Conservation (phyloP, 2,113 vertebrate genomes). For the Hypanus sabinus region DNA sequence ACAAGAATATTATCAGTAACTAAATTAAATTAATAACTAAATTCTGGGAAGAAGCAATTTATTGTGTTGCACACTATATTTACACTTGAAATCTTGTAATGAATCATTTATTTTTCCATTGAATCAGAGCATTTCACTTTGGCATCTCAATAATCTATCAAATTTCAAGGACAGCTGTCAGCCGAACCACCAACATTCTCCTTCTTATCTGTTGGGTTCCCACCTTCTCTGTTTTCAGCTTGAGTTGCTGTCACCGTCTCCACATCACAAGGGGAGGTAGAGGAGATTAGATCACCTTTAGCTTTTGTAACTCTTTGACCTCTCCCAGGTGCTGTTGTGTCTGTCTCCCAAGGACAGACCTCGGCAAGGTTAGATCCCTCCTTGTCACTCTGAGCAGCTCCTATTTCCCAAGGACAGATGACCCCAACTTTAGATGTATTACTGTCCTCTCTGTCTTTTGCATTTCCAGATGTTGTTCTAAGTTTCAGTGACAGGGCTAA, state of each 20-base stretch:
- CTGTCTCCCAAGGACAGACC: constrained; percentile 42
- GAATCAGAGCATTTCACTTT: background rate
- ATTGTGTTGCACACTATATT: background rate
- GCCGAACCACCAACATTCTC: background rate
- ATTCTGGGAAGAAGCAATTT: background rate
- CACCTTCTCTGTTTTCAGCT: constrained; percentile 40
- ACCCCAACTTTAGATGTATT: background rate
- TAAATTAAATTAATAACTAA: too few relatives aligned
- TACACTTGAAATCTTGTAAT: background rate
- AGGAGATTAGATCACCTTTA: constrained; percentile 11
- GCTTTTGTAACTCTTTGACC: constrained; percentile 37
- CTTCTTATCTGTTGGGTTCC: background rate
- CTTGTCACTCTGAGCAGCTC: background rate
- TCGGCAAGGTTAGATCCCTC: background rate
- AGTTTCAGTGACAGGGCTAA: background rate
- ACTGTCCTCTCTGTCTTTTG: constrained; percentile 41
- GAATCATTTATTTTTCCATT: background rate
- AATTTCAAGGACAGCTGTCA: constrained; percentile 45
- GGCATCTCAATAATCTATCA: background rate
- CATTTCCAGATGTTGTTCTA: constrained; percentile 34
- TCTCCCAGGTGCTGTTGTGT: constrained; percentile 32
- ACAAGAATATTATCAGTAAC: background rate
- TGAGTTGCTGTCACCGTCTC: background rate
- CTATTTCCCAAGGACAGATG: constrained; percentile 48
- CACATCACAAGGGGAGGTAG: background rate